Base-by-base conservation (phyloP, 2,888 invertebrate genomes). In the Lochmaea crataegi region DNA sequence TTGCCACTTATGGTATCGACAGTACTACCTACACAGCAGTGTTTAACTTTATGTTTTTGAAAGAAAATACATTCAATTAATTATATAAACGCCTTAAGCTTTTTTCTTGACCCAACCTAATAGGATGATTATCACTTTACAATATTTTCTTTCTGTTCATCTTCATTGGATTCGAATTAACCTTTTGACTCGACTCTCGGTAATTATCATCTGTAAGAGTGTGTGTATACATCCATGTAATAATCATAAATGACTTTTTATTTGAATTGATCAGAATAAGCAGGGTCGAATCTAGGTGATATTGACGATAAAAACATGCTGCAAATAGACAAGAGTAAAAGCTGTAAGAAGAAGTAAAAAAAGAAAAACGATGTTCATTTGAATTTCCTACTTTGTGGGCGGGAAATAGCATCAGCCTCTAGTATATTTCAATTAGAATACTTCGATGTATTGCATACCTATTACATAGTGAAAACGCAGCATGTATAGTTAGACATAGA, bases 381-480 rank as follows among this genome's bases (percentile, higher is more conserved):
- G 45, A 69, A 64, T 69, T 63, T 69, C 57, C 26, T 69, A 16
- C 63, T 69, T 69, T 64, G 69, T 64, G 64, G 64, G 69, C 64
- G 69, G 69, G 64, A 69, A 63, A 69, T 64, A 18, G 42, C 64
- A 22, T 64, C 53, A 69, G 69, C 69, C 69, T 53, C 64, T 18
- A 69, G 69, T 69, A 69, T 69, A 63, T 69, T 56, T 69, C 69
- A 69, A 69, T 69, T 64, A 69, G 57, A 57, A 56, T 42, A 26
- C 38, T 48, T 69, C 64, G 61, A 63, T 61, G 48, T 69, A 42
- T 64, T 64, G 56, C 64, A n/a, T 56, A 69, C 5, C 42, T 42
- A 63, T 48, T 38, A 14, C 7, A 22, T 2, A 64, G 16, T 56
- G 69, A 56, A 69, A 45, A 56, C 51, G 51, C 41, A 51, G 48